Conservation (phyloP, 2,113 vertebrate species). For the Sprattus sprattus region DNA sequence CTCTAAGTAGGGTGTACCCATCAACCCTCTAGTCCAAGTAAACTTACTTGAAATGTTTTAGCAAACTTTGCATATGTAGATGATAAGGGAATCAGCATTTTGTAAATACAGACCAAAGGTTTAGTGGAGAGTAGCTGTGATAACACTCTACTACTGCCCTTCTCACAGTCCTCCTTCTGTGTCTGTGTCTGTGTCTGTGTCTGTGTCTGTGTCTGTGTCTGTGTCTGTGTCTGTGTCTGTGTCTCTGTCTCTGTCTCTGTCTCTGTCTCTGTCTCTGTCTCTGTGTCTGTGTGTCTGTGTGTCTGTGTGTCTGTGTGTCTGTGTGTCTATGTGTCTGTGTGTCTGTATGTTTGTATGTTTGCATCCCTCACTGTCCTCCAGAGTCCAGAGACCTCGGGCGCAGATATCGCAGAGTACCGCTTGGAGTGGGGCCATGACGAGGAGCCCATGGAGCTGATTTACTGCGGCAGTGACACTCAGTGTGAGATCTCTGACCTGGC, state of each 20-base stretch:
- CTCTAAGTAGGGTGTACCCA: too few relatives aligned
- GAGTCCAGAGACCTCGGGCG: slow-evolving; percentile 91
- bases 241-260: not conserved
- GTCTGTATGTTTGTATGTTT: slow-evolving; percentile 19
- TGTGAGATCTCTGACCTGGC: slow-evolving; percentile 84
- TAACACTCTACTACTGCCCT: not conserved
- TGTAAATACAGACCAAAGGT: too few relatives aligned
- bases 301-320: not conserved
- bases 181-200: too few relatives aligned
- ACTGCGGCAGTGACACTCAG: slow-evolving; percentile 79
- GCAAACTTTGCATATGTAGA: too few relatives aligned
- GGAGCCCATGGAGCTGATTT: slow-evolving; percentile 82
- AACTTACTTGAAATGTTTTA: too few relatives aligned
- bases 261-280: not conserved
- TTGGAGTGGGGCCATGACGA: slow-evolving; percentile 91
- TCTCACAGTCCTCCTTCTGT: not conserved
- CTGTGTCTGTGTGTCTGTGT: not conserved
- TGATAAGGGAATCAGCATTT: too few relatives aligned
- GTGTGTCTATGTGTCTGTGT: not conserved
- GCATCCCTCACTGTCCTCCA: slow-evolving; percentile 56
- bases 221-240: not conserved
- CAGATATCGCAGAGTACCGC: slow-evolving; percentile 92
- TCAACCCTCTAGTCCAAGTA: too few relatives aligned
- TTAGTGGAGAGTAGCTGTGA: not conserved
- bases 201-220: too few relatives aligned